These are phyloP conservation scores for Epistrophe eligans DNA, from an alignment of 2,888 invertebrate genomes.

Conservation along the genomic window DNA sequence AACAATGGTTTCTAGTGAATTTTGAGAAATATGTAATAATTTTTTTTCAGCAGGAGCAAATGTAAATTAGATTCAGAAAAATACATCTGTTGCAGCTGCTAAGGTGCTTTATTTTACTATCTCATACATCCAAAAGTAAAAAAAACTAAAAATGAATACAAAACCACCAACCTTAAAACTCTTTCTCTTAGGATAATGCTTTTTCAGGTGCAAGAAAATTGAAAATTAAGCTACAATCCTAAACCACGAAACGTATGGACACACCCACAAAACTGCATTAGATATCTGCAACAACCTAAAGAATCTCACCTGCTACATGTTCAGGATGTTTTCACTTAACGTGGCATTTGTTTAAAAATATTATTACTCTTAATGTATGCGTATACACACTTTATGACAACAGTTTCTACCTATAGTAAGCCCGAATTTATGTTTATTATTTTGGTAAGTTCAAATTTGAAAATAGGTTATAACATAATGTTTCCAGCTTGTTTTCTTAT, in stretches of 20 bases:
- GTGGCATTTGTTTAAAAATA: constrained; percentile 19
- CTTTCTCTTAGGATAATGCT: constrained; percentile 31
- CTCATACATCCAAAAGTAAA: neutral
- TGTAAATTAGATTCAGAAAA: constrained; percentile 44
- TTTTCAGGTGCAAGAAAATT: constrained; percentile 37
- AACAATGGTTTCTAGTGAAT: neutral
- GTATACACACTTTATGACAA: constrained; percentile 9
- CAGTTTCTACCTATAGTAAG: neutral
- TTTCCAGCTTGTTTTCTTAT: neutral
- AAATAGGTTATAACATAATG: neutral
- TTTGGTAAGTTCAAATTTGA: neutral
- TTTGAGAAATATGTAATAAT: neutral
- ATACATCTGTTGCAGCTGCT: constrained; percentile 28
- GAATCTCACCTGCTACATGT: constrained; percentile 1
- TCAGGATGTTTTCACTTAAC: constrained; percentile 8
- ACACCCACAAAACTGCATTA: constrained; percentile 33
- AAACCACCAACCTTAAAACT: constrained; percentile 26
- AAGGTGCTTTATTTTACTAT: constrained; percentile 8
- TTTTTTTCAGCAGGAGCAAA: constrained; percentile 11
- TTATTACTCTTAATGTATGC: constrained; percentile 21
- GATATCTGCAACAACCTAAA: constrained; percentile 20
- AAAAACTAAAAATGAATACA: constrained; percentile 3
- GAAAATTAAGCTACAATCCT: constrained; percentile 45
- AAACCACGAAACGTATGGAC: constrained; percentile 17
- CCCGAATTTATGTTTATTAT: constrained; percentile 21